Evolutionary conservation across 1,140 invertebrate genomes (phyloP), one percentile per base, ranked within the genome.

Genomic region (Meloidogyne hapla): DNA sequence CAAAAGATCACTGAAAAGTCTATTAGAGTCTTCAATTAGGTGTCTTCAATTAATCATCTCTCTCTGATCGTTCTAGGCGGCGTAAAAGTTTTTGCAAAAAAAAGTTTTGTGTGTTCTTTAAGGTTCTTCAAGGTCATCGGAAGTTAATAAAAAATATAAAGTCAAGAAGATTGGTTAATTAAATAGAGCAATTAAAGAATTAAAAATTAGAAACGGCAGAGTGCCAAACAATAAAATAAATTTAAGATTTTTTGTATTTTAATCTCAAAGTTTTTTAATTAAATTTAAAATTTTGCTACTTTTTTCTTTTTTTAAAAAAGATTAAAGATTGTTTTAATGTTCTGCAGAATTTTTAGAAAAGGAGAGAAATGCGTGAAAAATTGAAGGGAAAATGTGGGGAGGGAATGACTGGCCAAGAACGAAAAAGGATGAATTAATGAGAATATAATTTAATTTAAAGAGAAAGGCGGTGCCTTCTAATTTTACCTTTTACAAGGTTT

Each of bases 41-140:
- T n/a, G n/a, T n/a, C n/a, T n/a, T n/a, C n/a, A n/a, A n/a, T n/a
- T n/a, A n/a, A n/a, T n/a, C 9, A 2, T 1, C 38, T 26, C 25
- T 66, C 15, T 40, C 23, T 66, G 38, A 66, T 66, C 26, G 25
- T 13, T 10, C 26, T 15, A 5, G 18, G 5, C 6, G 18, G 65
- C 21, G 25, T 26, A 15, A 33, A 33, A 25, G 1, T 18, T 6
- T 33, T 8, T 33, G 38, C 26, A 33, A 33, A 40, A 66, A 33
- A 66, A 26, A 21, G 65, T 66, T 66, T 66, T n/a, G 18, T 26
- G 26, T 56, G 48, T 56, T 56, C 48, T 56, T 56, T n/a, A 56
- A 56, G 48, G 18, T n/a, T 6, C 18, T 56, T 56, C 48, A 56
- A 56, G 65, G 38, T 40, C 18, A 40, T 25, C 65, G 38, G 38